These are phyloP conservation scores for Morelia viridis DNA, from an alignment of 2,797 vertebrate species.

Conservation along the genomic window DNA sequence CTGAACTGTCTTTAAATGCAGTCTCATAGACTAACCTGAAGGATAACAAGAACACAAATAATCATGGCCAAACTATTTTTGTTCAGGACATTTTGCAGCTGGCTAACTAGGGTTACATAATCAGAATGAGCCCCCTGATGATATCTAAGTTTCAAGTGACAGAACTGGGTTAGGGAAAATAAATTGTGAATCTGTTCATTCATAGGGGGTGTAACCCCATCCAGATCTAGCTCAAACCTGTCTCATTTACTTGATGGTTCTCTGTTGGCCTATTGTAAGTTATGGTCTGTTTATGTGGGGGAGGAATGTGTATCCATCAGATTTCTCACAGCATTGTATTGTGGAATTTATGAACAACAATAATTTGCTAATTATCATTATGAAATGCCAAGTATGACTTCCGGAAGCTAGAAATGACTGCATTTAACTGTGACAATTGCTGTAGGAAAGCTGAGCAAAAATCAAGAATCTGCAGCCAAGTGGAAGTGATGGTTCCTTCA, in stretches of 20 bases:
- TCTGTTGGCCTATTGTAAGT: neutral
- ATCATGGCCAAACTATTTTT: neutral
- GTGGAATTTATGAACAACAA: neutral
- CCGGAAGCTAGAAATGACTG: neutral
- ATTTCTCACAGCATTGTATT: neutral
- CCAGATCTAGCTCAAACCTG: neutral
- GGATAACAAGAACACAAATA: neutral
- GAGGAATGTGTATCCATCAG: neutral
- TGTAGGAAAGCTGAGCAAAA: neutral
- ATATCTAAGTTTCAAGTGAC: neutral
- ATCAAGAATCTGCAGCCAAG: slow-evolving; percentile 28
- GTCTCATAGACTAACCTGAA: neutral
- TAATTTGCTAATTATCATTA: neutral
- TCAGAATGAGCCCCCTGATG: neutral
- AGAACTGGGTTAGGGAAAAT: neutral
- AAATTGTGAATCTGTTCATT: neutral
- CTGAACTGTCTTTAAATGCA: neutral
- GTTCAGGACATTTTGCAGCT: neutral
- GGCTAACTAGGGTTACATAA: neutral
- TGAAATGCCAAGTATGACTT: neutral
- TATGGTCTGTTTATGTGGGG: too few species aligned
- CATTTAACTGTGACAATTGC: neutral
- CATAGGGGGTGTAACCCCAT: neutral
- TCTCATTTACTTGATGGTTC: neutral
- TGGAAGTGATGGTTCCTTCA: slow-evolving; percentile 6